These are phyloP conservation scores for Vanessa atalanta DNA, from an alignment of 1,140 invertebrate species.

Conservation along the genomic window DNA sequence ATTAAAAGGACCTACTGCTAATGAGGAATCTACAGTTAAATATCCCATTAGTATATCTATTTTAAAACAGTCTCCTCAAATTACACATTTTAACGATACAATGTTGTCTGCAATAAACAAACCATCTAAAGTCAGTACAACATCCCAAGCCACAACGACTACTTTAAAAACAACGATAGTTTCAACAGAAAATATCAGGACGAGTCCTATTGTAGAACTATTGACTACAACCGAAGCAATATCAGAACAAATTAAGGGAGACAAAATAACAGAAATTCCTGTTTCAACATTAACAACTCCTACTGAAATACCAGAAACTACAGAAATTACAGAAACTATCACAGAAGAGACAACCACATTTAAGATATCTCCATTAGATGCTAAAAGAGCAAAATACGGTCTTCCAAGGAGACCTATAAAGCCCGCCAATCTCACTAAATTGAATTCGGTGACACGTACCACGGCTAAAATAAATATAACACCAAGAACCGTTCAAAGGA, in stretches of 20 bases:
- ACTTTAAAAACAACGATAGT: slow-evolving; percentile 10
- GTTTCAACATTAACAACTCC: slow-evolving; percentile 33
- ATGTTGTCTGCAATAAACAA: slow-evolving; percentile 28
- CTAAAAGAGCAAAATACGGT: slow-evolving; percentile 70
- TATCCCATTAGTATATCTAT: slow-evolving; percentile 65
- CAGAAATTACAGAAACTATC: slow-evolving; percentile 59
- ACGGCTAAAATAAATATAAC: slow-evolving; percentile 55
- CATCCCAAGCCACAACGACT: slow-evolving; percentile 4
- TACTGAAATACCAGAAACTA: slow-evolving; percentile 51
- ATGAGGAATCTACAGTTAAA: slow-evolving; percentile 49
- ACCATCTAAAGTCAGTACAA: background rate
- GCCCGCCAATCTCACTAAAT: slow-evolving; percentile 59
- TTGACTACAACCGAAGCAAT: slow-evolving; percentile 53
- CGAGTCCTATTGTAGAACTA: slow-evolving; percentile 61
- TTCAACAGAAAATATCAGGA: slow-evolving; percentile 40
- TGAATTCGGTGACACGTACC: slow-evolving; percentile 42
- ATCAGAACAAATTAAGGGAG: slow-evolving; percentile 38
- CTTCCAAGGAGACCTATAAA: slow-evolving; percentile 67
- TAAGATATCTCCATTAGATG: slow-evolving; percentile 60
- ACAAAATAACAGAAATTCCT: slow-evolving; percentile 44
- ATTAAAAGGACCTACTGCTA: slow-evolving; percentile 58
- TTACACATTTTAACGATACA: slow-evolving; percentile 22
- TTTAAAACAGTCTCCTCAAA: slow-evolving; percentile 46
- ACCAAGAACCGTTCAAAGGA: slow-evolving; percentile 55
- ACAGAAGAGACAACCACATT: slow-evolving; percentile 59